Evolutionary conservation across 2,113 vertebrate genomes (phyloP).

Genomic region (Tragulus kanchil): DNA sequence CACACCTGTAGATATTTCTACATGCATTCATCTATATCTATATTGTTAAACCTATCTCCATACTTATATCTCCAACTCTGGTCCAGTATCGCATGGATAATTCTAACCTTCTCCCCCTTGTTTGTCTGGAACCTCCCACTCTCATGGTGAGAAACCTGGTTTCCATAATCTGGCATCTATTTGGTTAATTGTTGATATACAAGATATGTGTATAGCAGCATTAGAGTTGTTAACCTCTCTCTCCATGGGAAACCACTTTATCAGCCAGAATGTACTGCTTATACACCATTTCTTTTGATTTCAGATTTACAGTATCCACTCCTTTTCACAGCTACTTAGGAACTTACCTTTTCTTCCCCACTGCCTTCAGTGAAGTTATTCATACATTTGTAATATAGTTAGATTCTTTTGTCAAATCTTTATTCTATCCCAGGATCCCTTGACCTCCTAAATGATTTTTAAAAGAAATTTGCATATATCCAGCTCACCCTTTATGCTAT

Average conservation of each 20-base stretch:
- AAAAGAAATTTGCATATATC: not conserved
- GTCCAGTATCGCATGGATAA: not conserved
- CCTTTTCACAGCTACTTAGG: slow-evolving; percentile 11
- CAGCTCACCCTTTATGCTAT: not conserved
- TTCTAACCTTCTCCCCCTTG: not conserved
- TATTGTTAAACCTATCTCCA: not conserved
- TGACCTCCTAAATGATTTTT: not conserved
- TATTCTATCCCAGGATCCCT: not conserved
- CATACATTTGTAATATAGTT: not conserved
- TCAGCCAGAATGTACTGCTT: not conserved
- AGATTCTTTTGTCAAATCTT: not conserved
- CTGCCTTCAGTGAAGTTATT: not conserved
- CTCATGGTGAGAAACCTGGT: not conserved
- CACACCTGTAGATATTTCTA: not conserved
- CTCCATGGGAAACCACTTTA: not conserved
- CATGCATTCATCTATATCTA: not conserved
- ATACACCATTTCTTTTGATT: not conserved
- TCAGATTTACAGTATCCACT: not conserved
- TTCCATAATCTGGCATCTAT: not conserved
- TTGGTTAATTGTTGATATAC: not conserved
- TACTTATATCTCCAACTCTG: not conserved
- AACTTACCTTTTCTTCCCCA: not conserved
- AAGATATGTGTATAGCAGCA: not conserved
- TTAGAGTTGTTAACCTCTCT: not conserved
- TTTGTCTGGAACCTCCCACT: not conserved